Evolutionary conservation across 2,113 vertebrate genomes (phyloP).

Genomic region (Fukomys damarensis): DNA sequence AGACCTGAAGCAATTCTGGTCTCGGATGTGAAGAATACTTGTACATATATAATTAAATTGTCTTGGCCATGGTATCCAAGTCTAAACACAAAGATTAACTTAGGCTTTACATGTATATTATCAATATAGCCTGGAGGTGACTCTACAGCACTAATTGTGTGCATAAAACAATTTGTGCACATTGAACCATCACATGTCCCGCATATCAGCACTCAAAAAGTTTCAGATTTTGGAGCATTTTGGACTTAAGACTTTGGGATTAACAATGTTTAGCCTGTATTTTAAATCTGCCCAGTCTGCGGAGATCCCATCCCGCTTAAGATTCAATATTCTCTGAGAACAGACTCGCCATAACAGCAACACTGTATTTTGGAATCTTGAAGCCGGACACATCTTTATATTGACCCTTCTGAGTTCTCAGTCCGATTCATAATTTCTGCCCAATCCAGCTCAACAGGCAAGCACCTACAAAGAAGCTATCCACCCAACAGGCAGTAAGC

Average conservation of each 20-base stretch:
- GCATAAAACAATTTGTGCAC: background rate
- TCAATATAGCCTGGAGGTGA: background rate
- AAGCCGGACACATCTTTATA: background rate
- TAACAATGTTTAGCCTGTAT: background rate
- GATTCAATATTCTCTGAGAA: background rate
- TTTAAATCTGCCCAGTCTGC: background rate
- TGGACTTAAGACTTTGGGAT: too few relatives aligned
- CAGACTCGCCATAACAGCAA: background rate
- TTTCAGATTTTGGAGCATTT: too few relatives aligned
- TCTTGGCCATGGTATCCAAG: too few relatives aligned
- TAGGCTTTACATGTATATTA: background rate
- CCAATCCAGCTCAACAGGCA: background rate
- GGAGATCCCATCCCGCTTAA: background rate
- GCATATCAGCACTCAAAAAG: background rate
- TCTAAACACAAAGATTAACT: background rate
- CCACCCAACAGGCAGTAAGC: background rate
- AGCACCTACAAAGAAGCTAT: background rate
- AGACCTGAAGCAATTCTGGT: background rate
- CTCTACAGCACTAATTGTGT: background rate
- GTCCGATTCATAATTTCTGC: background rate
- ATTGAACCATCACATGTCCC: background rate
- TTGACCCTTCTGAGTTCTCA: background rate
- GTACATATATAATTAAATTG: background rate
- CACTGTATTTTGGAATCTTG: background rate
- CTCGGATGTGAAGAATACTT: background rate